Base-by-base conservation (phyloP, 2,113 vertebrate genomes). In the Chaetura pelagica region DNA sequence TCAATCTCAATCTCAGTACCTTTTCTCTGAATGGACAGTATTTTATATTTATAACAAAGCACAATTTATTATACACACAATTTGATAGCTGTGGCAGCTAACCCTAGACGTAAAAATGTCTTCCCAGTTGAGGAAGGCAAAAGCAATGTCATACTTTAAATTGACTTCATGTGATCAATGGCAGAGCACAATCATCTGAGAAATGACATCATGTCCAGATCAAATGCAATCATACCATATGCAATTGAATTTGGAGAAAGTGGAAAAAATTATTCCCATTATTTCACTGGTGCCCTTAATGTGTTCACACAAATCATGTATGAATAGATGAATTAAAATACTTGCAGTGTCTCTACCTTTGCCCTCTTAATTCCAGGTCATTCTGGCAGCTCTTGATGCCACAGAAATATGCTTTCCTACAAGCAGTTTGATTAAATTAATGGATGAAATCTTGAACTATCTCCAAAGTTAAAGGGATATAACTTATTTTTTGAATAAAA, bases 11-110 rank as follows among this genome's bases (percentile, higher is more conserved):
- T 48, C 6, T 9, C 29, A 59, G 73, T 67, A 63, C 38, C 91
- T 92, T 63, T 84, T 67, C 57, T 87, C 76, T 63, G 90, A 94
- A 90, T 67, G 52, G 64, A 80, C 72, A 89, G 44, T 94, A 92
- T 84, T 93, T 96, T 86, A 87, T 51, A 91, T 51, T 72, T 96
- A 96, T 12, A 96, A 93, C 72, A 95, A 95, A 91, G 72, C 68
- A 83, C 72, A 89, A 94, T 95, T 94, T 94, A 95, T 96, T 95
- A 95, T 55, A 63, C 27, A 80, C 63, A 86, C 48, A 72, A 75
- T 80, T 88, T 88, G 76, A 93, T 57, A 95, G 71, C 75, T 74
- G 59, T 0, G 2, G 64, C 76, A 93, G 64, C 61, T 71, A 64
- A 68, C 57, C 64, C 44, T 49, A 67, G 72, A 86, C 74, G 79